Conservation (phyloP, 1,140 invertebrate species). For the Protaetia brevitarsis region DNA sequence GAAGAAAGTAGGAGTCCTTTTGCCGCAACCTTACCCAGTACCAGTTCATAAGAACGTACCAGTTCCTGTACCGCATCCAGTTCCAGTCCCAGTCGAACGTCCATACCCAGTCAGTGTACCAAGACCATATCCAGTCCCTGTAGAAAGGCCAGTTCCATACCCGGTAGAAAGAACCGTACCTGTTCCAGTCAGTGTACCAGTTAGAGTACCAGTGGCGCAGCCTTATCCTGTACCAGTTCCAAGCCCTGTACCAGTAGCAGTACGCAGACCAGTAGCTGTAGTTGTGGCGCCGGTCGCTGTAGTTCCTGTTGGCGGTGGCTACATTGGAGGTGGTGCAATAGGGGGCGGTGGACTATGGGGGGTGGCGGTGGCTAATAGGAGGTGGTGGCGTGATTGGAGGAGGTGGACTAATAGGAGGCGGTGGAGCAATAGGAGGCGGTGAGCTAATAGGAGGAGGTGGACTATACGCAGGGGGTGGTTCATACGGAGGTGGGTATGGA, state of each 20-base stretch:
- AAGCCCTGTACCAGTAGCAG: constrained; percentile 31
- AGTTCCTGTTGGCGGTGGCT: background rate
- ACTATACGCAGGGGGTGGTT: background rate
- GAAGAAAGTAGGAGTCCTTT: constrained; percentile 35
- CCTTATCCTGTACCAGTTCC: constrained; percentile 26
- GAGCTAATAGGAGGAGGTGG: background rate
- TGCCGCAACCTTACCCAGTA: constrained; percentile 38
- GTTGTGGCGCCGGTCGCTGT: background rate
- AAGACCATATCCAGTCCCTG: constrained; percentile 53
- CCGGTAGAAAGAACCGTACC: constrained; percentile 35
- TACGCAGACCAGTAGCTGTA: constrained; percentile 20
- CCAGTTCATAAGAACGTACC: constrained; percentile 34
- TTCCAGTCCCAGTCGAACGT: constrained; percentile 43
- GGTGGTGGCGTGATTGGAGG: background rate
- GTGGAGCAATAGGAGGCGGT: background rate
- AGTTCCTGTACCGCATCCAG: constrained; percentile 40
- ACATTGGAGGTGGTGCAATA: background rate
- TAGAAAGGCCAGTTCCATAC: constrained; percentile 49
- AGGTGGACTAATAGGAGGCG: background rate
- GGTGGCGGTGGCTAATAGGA: background rate
- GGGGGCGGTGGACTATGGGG: background rate
- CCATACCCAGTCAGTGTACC: constrained; percentile 49
- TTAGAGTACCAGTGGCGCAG: constrained; percentile 33
- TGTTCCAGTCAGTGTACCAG: constrained; percentile 36
- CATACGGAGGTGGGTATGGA: background rate